These are phyloP conservation scores for Cybosia mesomella DNA, from an alignment of 2,888 invertebrate genomes.

Conservation along the genomic window DNA sequence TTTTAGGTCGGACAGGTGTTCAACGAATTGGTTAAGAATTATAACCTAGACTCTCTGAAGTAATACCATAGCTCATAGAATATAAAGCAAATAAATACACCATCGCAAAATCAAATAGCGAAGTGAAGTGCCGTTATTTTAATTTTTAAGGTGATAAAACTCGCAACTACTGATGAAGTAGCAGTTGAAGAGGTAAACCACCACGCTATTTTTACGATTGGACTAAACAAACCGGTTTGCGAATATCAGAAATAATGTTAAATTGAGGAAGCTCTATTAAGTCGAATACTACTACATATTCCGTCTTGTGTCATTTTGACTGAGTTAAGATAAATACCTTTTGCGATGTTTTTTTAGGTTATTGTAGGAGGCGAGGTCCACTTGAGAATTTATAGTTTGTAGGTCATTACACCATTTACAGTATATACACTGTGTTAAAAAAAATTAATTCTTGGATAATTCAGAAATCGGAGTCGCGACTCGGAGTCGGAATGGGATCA, in stretches of 20 bases:
- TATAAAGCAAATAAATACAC: no score
- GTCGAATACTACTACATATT: slow-evolving; percentile 60
- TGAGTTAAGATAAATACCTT: slow-evolving; percentile 44
- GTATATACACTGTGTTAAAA: background rate
- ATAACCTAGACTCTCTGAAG: no score
- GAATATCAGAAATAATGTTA: slow-evolving; percentile 66
- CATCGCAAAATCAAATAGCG: background rate
- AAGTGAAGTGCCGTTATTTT: background rate
- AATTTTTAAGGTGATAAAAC: no score
- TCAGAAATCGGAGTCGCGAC: background rate
- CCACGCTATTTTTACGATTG: slow-evolving; percentile 24
- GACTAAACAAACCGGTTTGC: slow-evolving; percentile 59
- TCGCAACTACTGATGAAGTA: background rate
- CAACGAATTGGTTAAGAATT: no score
- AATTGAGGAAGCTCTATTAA: slow-evolving; percentile 76
- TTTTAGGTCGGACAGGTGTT: no score
- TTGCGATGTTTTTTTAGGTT: slow-evolving; percentile 43
- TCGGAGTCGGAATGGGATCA: no score
- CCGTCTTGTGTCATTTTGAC: slow-evolving; percentile 42
- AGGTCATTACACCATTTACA: background rate
- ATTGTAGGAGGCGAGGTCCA: slow-evolving; percentile 9
- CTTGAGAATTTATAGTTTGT: background rate
- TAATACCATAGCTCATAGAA: no score
- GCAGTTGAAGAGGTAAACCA: background rate
- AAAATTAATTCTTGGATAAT: background rate